These are phyloP conservation scores for Orthosia gothica DNA, from an alignment of 2,888 invertebrate genomes.

Conservation along the genomic window DNA sequence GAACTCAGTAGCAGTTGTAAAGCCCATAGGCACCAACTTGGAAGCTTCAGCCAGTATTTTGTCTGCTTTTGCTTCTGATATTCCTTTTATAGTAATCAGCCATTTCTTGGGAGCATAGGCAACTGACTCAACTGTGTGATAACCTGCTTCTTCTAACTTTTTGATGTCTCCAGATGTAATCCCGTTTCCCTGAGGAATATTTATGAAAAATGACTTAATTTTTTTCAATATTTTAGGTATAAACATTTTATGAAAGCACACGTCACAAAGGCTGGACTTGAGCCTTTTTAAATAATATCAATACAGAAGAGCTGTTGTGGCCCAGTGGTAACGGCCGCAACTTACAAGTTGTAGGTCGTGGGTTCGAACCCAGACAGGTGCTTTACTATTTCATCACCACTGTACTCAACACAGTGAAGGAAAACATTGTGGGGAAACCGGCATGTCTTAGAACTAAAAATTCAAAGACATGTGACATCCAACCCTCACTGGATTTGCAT, in stretches of 20 bases:
- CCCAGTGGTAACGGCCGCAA: no score
- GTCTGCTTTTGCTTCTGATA: constrained; percentile 99
- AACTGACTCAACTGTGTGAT: constrained; percentile 98
- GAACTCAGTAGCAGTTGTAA: constrained; percentile 99
- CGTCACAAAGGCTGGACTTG: not conserved
- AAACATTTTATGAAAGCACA: not conserved
- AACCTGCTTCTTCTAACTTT: constrained; percentile 98
- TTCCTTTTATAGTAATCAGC: constrained; percentile 97
- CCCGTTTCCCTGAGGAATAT: constrained; percentile 94
- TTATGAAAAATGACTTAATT: not conserved
- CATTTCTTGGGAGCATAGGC: constrained; percentile 98
- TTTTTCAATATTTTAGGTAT: not conserved
- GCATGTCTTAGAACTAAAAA: no score
- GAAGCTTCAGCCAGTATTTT: constrained; percentile 97
- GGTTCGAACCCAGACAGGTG: no score
- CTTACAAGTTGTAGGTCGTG: no score
- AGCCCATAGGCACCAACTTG: constrained; percentile 99
- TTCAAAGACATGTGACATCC: no score
- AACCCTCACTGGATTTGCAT: no score
- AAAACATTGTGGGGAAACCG: no score
- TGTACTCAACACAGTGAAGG: no score
- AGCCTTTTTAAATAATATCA: not conserved
- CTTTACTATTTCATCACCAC: no score
- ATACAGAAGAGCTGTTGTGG: not conserved
- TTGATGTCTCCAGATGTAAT: constrained; percentile 97